Conservation (phyloP, 2,888 invertebrate genomes). For the Hirtodrosophila histrioides region DNA sequence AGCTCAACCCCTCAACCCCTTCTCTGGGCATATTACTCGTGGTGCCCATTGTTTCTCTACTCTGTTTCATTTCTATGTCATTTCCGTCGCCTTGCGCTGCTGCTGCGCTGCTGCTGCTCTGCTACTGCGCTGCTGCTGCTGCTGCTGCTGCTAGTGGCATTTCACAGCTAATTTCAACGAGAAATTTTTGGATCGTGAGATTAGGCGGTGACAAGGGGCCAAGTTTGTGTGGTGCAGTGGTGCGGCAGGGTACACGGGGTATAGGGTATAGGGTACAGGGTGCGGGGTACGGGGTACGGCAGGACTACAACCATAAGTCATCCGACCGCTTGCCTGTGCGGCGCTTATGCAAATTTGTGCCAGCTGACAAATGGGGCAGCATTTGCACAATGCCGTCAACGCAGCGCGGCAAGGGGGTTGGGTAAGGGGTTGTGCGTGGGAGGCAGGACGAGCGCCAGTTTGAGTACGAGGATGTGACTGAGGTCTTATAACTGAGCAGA, state of each 20-base stretch:
- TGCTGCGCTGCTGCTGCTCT: background rate
- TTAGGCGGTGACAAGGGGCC: conserved; percentile 65
- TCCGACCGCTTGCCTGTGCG: conserved; percentile 74
- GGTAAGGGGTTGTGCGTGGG: background rate
- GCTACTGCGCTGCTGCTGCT: conserved; percentile 4
- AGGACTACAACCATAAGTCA: conserved; percentile 72
- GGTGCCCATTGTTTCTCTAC: conserved; percentile 68
- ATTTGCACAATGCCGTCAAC: conserved; percentile 74
- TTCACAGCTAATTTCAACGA: conserved; percentile 77
- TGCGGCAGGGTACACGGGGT: background rate
- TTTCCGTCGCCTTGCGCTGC: conserved; percentile 55
- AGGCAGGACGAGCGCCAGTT: background rate
- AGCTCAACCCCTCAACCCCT: background rate
- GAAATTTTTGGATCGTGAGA: conserved; percentile 76
- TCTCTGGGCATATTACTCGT: conserved; percentile 34
- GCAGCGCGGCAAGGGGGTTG: background rate
- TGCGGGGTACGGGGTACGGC: background rate
- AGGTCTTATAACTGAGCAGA: conserved; percentile 15
- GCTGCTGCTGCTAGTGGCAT: conserved; percentile 51
- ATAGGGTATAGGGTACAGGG: too few species aligned
- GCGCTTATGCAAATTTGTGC: conserved; percentile 83
- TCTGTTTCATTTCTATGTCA: conserved; percentile 80
- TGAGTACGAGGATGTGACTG: conserved; percentile 12
- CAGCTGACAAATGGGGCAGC: conserved; percentile 83
- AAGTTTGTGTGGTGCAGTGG: conserved; percentile 30